phyloP scores from a whole-genome alignment of 1,140 invertebrate genomes.

The Augochlora pura region DNA sequence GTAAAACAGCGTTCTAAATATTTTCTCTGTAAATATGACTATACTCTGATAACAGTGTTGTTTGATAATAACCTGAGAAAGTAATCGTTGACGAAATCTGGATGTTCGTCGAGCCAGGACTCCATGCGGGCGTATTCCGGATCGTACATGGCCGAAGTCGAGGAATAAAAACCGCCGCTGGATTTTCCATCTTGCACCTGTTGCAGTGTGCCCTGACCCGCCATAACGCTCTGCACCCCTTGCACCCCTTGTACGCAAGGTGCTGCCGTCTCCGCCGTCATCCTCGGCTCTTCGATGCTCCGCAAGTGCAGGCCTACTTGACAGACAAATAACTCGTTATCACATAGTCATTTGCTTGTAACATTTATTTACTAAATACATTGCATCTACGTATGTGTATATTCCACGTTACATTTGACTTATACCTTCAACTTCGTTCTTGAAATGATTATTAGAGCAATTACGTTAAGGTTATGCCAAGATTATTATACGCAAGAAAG shows the following conservation, averaged over 20 bases:
- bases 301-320: slow-evolving; percentile 87
- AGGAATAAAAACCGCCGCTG: slow-evolving; percentile 65
- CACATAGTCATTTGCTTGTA: not conserved
- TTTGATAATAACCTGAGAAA: slow-evolving; percentile 88
- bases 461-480: too few species aligned
- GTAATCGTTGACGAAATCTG: slow-evolving; percentile 96
- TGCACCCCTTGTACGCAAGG: slow-evolving; percentile 79
- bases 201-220: slow-evolving; percentile 75
- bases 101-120: slow-evolving; percentile 97
- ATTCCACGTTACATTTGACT: too few species aligned
- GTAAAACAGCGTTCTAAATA: too few species aligned
- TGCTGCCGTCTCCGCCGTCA: slow-evolving; percentile 85
- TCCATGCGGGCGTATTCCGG: slow-evolving; percentile 92
- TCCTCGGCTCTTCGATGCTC: slow-evolving; percentile 88
- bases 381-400: too few species aligned
- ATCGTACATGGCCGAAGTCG: slow-evolving; percentile 85
- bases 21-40: too few species aligned
- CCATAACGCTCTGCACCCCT: slow-evolving; percentile 78
- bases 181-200: slow-evolving; percentile 71
- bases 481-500: too few species aligned
- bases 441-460: too few species aligned
- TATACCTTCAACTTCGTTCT: too few species aligned
- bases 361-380: too few species aligned
- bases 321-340: slow-evolving; percentile 19
- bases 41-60: not conserved